Evolutionary conservation across 2,888 invertebrate species (phyloP), one percentile per base, ranked within the genome.

Genomic region (Holacanthella duospinosa): DNA sequence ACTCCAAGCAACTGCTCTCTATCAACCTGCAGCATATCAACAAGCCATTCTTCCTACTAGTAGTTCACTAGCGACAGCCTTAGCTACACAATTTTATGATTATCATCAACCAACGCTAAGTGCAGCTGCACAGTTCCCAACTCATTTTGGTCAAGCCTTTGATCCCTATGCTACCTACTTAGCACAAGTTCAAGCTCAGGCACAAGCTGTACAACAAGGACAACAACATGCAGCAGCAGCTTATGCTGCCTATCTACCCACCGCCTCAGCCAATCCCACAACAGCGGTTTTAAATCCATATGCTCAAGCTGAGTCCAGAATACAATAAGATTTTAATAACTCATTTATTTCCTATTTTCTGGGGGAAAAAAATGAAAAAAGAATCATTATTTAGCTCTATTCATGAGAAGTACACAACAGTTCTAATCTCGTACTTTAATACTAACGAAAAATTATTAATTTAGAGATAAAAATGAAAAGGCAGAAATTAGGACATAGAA

Each of bases 11-110:
- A 65, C 65, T 54, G 68, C 69, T 58, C 63, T 69, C 24, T 71
- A 69, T 54, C 71, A 68, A 55, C 65, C 68, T 44, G 63, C 69
- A 43, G 79, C 12, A 84, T 83, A 53, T 84, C 85, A 64, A 65
- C 82, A 58, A 86, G 86, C 74, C 87, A 89, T 75, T 84, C 88
- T 66, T 61, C 66, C 67, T 55, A 61, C 65, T 27, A 64, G 66
- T n/a, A 64, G 66, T 59, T 67, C 68, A 48, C 67, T 72, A 54
- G 72, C 71, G 3, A 66, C 69, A 26, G 71, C 71, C 25, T 36
- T 66, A 27, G 66, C 66, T n/a, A 60, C 57, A n/a, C 66, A 66
- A 25, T 62, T 64, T 21, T 66, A 64, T 54, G 66, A 66, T 36
- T 66, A 61, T 61, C 64, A 64, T 53, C 64, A 61, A 43, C 56